Evolutionary conservation across 2,888 invertebrate species (phyloP).

Genomic region (Agonopterix arenella): DNA sequence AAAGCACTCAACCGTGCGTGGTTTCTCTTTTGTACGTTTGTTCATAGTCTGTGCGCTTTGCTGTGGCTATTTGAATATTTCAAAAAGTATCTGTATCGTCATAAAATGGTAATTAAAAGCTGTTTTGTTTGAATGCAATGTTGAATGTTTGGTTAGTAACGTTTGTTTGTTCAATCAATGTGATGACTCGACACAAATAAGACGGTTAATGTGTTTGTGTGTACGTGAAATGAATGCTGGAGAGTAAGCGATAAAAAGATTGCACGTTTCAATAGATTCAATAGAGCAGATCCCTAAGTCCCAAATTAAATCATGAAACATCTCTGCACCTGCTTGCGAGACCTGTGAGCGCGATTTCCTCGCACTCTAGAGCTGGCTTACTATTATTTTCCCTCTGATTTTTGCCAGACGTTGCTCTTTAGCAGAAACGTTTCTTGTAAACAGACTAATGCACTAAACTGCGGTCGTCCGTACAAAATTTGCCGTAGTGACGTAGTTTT

Average conservation of each 20-base stretch:
- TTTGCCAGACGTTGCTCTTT: constrained; percentile 13
- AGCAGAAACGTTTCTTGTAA: not conserved
- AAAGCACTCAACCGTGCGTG: constrained; percentile 62
- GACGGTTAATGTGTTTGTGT: not conserved
- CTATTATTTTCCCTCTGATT: constrained; percentile 52
- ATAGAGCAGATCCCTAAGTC: constrained; percentile 72
- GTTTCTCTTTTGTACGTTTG: constrained; percentile 68
- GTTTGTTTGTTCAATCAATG: not conserved
- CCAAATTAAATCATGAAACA: constrained; percentile 76
- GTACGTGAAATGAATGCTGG: constrained; percentile 34
- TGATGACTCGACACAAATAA: constrained; percentile 15
- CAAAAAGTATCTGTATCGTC: constrained; percentile 41
- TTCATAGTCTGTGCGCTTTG: constrained; percentile 53
- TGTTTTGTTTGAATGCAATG: too few species aligned
- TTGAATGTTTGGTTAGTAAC: too few species aligned
- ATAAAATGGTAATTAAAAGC: too few species aligned
- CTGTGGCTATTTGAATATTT: constrained; percentile 57
- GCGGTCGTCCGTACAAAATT: too few species aligned
- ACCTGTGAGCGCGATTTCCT: constrained; percentile 47
- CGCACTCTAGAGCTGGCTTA: constrained; percentile 45
- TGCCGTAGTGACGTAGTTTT: too few species aligned
- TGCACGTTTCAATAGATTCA: constrained; percentile 68
- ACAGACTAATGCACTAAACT: too few species aligned
- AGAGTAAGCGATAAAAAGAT: constrained; percentile 57
- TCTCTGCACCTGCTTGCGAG: constrained; percentile 66